Evolutionary conservation across 2,888 invertebrate species (phyloP).

Genomic region (Calameuta idolon): DNA sequence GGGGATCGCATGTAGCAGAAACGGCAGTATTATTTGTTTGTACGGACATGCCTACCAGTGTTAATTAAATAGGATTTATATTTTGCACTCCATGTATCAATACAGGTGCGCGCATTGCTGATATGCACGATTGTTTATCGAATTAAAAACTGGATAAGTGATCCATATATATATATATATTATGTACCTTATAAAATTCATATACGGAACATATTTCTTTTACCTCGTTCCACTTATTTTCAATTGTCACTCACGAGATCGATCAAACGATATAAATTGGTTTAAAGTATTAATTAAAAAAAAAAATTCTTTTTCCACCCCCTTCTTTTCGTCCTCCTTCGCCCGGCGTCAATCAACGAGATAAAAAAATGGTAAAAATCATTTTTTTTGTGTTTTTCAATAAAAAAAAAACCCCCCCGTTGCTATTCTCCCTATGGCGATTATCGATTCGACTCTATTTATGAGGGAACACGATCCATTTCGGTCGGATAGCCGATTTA

Average conservation of each 20-base stretch:
- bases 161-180: slow-evolving; percentile 2
- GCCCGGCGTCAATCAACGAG: background rate
- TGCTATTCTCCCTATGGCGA: background rate
- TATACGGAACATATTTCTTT: slow-evolving; percentile 1
- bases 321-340: too few species aligned
- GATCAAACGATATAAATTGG: too few species aligned
- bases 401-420: background rate
- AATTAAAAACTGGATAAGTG: slow-evolving; percentile 35
- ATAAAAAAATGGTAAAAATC: background rate
- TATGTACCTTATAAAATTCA: background rate
- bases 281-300: background rate
- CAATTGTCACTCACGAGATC: slow-evolving; percentile 10
- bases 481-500: slow-evolving; percentile 39
- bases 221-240: slow-evolving; percentile 11
- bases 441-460: background rate
- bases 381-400: background rate
- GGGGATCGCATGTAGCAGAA: slow-evolving; percentile 16
- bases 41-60: slow-evolving; percentile 38
- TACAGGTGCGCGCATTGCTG: background rate
- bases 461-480: slow-evolving; percentile 31
- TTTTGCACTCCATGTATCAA: slow-evolving; percentile 20
- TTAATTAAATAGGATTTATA: slow-evolving; percentile 50
- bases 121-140: slow-evolving; percentile 25
- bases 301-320: too few species aligned
- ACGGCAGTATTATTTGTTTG: slow-evolving; percentile 37